These are phyloP conservation scores for Odontothrips loti DNA, from an alignment of 2,888 invertebrate genomes.

Conservation along the genomic window DNA sequence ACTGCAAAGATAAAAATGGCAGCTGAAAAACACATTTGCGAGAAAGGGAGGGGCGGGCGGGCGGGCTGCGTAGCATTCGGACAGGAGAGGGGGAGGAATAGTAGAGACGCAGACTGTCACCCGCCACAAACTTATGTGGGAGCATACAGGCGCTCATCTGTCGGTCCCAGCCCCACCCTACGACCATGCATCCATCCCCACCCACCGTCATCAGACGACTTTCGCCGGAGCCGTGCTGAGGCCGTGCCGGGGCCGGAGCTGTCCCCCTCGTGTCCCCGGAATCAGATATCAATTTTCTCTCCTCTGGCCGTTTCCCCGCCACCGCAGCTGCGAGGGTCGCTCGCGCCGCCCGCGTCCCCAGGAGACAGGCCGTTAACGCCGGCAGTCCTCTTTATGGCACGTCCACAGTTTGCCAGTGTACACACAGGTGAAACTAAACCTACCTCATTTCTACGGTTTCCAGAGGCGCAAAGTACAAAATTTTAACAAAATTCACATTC, in stretches of 20 bases:
- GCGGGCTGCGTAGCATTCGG: background rate
- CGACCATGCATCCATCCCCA: background rate
- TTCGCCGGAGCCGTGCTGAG: background rate
- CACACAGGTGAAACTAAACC: no score
- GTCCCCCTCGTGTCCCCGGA: background rate
- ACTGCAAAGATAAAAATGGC: no score
- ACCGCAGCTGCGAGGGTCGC: no score
- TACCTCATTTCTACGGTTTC: no score
- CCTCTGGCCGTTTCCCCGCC: background rate
- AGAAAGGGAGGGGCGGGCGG: background rate
- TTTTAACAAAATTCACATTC: no score
- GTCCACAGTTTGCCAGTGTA: no score
- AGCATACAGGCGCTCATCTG: background rate
- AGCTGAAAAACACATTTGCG: no score
- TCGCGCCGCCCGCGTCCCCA: no score
- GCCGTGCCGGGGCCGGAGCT: background rate
- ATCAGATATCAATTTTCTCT: constrained; percentile 22
- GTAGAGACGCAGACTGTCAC: background rate
- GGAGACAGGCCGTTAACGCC: no score
- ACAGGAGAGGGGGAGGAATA: background rate
- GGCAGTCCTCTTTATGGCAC: no score
- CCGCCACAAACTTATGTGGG: background rate
- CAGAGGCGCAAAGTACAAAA: no score
- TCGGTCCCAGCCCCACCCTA: no score
- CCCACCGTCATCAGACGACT: background rate